Evolutionary conservation across 1,140 invertebrate species (phyloP).

Genomic region (Laodelphax striatellus): DNA sequence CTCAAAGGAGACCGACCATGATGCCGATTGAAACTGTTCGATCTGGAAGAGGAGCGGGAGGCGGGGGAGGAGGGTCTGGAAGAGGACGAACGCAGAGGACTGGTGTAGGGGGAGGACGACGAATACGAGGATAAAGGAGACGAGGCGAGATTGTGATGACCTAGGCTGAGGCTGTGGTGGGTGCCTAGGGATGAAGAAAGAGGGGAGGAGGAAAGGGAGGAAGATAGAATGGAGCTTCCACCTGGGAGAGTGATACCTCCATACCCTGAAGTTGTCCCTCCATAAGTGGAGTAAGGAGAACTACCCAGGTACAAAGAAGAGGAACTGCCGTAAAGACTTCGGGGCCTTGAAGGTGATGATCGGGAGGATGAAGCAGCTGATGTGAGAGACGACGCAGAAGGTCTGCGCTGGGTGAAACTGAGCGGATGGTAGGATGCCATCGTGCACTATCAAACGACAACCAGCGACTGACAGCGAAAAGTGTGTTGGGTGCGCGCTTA

Average conservation of each 20-base stretch:
- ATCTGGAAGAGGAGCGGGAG: neutral
- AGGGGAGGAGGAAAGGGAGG: slow-evolving; percentile 8
- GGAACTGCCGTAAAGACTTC: neutral
- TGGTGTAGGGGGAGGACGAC: slow-evolving; percentile 9
- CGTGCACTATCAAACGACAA: no score
- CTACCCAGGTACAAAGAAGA: slow-evolving; percentile 2
- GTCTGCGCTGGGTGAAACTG: neutral
- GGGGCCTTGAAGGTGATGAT: neutral
- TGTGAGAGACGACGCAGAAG: neutral
- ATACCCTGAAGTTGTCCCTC: slow-evolving; percentile 48
- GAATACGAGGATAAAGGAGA: slow-evolving; percentile 10
- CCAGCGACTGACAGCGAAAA: no score
- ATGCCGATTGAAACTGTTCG: slow-evolving; percentile 10
- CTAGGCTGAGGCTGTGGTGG: neutral
- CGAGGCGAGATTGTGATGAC: neutral
- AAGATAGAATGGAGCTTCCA: slow-evolving; percentile 22
- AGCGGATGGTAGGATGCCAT: neutral
- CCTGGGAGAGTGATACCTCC: slow-evolving; percentile 42
- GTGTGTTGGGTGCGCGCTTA: no score
- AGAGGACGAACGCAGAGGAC: slow-evolving; percentile 10
- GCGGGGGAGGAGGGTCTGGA: neutral
- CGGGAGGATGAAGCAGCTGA: neutral
- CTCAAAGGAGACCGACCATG: slow-evolving; percentile 1
- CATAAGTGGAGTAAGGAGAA: slow-evolving; percentile 35
- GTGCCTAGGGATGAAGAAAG: slow-evolving; percentile 8